Conservation (phyloP, 2,888 invertebrate species). For the Drosophila ezoana region DNA sequence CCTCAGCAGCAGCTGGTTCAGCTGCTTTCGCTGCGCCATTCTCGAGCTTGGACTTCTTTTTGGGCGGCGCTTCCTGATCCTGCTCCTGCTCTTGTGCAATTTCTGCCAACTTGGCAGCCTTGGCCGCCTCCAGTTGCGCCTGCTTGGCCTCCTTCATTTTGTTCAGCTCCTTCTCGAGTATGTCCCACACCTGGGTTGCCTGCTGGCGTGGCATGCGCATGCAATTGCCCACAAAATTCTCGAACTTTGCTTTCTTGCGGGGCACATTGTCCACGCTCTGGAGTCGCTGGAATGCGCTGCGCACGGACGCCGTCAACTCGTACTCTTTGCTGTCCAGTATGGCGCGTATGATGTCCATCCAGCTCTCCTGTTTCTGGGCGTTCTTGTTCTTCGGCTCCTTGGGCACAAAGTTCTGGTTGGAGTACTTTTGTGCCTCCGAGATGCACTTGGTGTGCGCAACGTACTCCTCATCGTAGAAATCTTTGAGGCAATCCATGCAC, state of each 20-base stretch:
- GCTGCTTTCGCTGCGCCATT: conserved; percentile 12
- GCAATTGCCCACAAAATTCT: conserved; percentile 90
- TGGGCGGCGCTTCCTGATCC: conserved; percentile 34
- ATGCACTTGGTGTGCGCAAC: conserved; percentile 93
- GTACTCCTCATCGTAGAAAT: conserved; percentile 92
- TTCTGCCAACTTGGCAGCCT: conserved; percentile 33
- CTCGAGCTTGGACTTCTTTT: conserved; percentile 57
- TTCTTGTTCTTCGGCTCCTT: conserved; percentile 91
- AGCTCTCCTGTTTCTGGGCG: conserved; percentile 93
- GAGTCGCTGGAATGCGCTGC: conserved; percentile 88
- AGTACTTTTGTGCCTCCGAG: conserved; percentile 94
- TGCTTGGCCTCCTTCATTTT: conserved; percentile 82
- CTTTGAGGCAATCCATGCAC: conserved; percentile 97
- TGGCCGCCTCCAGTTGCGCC: conserved; percentile 48
- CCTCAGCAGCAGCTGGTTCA: background rate
- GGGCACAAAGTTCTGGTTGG: conserved; percentile 89
- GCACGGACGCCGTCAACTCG: conserved; percentile 85
- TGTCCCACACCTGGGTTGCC: conserved; percentile 89
- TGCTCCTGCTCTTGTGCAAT: background rate
- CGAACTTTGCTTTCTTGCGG: conserved; percentile 93
- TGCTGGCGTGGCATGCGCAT: conserved; percentile 87
- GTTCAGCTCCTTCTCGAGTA: conserved; percentile 86
- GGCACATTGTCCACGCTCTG: conserved; percentile 92
- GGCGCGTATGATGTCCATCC: conserved; percentile 86
- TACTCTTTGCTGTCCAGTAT: conserved; percentile 81